Base-by-base conservation (phyloP, 2,888 invertebrate genomes). In the Hypena proboscidalis region DNA sequence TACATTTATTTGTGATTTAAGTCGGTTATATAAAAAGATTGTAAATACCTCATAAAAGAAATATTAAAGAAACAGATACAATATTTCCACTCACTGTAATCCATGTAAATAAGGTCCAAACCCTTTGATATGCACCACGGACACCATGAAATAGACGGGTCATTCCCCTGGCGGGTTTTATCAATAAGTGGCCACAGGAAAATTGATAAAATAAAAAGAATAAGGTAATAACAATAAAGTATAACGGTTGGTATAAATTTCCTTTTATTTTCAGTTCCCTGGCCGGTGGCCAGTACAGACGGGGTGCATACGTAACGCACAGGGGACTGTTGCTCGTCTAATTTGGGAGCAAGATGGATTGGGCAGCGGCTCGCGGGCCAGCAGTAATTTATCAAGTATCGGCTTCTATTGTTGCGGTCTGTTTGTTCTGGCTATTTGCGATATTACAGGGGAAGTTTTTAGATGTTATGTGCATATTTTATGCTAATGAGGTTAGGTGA, bases 141-240 rank as follows among this genome's bases (percentile, higher is more conserved):
- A 34, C n/a, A 38, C 29, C 3, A 23, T 30, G 22, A 25, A 36
- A 56, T 43, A 53, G 33, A 50, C 37, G 36, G 33, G 30, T 30
- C 50, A 31, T 48, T 53, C 53, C 63, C 64, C 29, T 22, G 39
- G 39, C 46, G 58, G 54, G 48, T 54, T 56, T 49, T 58, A 62
- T 67, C 64, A 63, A 64, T 62, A 65, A 53, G 48, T 42, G 42
- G 66, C 52, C 63, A 54, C 63, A 66, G 59, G 70, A 72, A 77
- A 77, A 73, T 77, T 78, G 78, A 83, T 82, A 82, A 79, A 80
- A 84, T 77, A 77, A 74, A 77, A 71, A 62, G 61, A 63, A 67
- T 67, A 67, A 52, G 57, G 80, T 73, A 74, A 85, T 86, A 86
- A 85, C 85, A 84, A 85, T 86, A 86, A 86, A 86, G 82, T 72